phyloP scores from a whole-genome alignment of 2,888 invertebrate species.

The Lithophane socia region DNA sequence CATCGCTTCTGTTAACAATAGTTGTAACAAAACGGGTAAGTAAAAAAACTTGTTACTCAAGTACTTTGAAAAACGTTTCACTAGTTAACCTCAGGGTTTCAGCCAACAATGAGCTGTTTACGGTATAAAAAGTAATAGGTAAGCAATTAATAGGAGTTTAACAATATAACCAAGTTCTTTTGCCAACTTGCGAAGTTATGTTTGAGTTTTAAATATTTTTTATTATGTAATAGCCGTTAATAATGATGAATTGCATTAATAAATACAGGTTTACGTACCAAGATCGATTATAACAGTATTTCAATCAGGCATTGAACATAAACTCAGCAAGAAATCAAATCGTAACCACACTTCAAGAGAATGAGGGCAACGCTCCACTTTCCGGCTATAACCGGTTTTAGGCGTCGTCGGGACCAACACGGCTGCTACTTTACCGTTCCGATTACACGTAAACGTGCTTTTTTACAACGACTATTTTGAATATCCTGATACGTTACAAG shows the following conservation, averaged over 20 bases:
- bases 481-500: constrained; percentile 48
- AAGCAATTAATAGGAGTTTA: constrained; percentile 15
- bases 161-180: constrained; percentile 14
- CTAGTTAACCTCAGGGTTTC: constrained; percentile 37
- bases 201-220: constrained; percentile 10
- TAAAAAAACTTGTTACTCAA: constrained; percentile 33
- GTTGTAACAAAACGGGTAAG: constrained; percentile 32
- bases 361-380: constrained; percentile 88
- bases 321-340: constrained; percentile 82
- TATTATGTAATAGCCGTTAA: constrained; percentile 1
- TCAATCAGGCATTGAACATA: constrained; percentile 71
- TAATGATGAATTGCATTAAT: constrained; percentile 41
- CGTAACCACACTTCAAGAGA: constrained; percentile 76
- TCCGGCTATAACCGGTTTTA: constrained; percentile 82
- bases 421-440: constrained; percentile 71
- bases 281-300: constrained; percentile 72
- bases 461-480: constrained; percentile 62
- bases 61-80: constrained; percentile 33
- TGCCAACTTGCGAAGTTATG: neutral
- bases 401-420: constrained; percentile 72
- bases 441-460: constrained; percentile 66
- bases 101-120: constrained; percentile 34
- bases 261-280: constrained; percentile 23
- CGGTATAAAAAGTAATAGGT: constrained; percentile 32
- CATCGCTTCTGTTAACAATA: constrained; percentile 56